Percentiles rank a stretch among this genome's conserved stretches.
Conservation (phyloP, 2,888 invertebrate species). For the Balanococcus diminutus region DNA sequence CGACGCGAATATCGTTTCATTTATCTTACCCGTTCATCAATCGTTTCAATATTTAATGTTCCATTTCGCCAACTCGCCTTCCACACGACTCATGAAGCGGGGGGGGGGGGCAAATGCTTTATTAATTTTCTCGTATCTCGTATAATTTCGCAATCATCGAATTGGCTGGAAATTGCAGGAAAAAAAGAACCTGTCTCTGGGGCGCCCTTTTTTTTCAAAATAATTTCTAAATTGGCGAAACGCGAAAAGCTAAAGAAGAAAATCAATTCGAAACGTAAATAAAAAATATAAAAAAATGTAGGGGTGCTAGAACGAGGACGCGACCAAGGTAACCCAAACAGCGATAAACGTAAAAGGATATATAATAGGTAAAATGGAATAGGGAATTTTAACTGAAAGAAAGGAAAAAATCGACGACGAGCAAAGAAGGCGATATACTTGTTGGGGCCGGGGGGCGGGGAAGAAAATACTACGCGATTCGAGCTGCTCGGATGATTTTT, state of each 20-base stretch:
- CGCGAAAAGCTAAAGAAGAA: not conserved
- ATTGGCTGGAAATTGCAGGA: too few relatives aligned
- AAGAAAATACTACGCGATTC: not conserved
- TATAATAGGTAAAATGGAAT: not conserved
- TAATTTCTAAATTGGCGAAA: constrained; percentile 13
- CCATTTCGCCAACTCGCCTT: not conserved
- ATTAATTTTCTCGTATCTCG: not conserved
- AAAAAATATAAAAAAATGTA: constrained; percentile 11
- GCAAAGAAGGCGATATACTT: not conserved
- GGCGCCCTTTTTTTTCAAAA: not conserved
- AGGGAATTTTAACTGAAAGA: not conserved
- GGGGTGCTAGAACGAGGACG: not conserved
- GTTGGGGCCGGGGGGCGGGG: not conserved
- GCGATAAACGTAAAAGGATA: constrained; percentile 13
- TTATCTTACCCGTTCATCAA: not conserved
- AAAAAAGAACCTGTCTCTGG: not conserved
- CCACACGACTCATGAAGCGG: too few relatives aligned
- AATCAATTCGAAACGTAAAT: constrained; percentile 31
- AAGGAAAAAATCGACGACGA: not conserved
- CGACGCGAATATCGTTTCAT: not conserved
- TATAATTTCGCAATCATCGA: constrained; percentile 9
- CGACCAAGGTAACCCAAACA: not conserved
- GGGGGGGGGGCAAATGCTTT: not conserved
- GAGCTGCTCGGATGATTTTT: constrained; percentile 13
- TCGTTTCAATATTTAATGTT: constrained; percentile 23